Base-by-base conservation (phyloP, 2,888 invertebrate genomes). In the Latrodectus hesperus region DNA sequence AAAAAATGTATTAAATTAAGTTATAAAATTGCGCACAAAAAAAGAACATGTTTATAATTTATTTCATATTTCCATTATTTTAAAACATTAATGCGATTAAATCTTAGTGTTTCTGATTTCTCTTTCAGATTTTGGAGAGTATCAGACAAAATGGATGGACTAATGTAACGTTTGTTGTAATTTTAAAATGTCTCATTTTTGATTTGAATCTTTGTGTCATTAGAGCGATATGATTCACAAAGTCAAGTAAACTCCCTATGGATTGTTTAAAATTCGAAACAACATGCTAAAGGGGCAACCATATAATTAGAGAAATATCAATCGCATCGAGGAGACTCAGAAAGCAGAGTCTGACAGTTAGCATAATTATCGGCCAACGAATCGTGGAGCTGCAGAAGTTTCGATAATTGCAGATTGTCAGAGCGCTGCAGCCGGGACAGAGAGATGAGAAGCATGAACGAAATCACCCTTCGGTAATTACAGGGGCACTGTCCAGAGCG, bases 221-320 rank as follows among this genome's bases (percentile, higher is more conserved):
- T 85, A 85, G 79, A 70, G 74, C 17, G 67, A 73, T 73, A 22
- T 51, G 60, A 60, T 8, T 17, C 17, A 22, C 77, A 49, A 38
- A 68, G 74, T 77, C 84, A 70, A 67, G 73, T 84, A 78, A 84
- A 84, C 84, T 67, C 70, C 67, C 67, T 72, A 71, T 52, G 79
- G 75, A 85, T 80, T 85, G 85, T 85, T 85, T 74, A 85, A 85
- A 85, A 71, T 80, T 55, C 75, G 74, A 74, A 85, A 85, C 85
- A 85, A 80, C 84, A 68, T 38, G 68, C 74, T 60, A 10, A 60
- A 38, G 60, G 9, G 60, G 52, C 86, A 72, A 74, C 78, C 82
- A 67, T 88, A 70, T 88, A 88, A 88, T 88, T 88, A 87, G 76
- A 77, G 82, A 71, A 87, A 87, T 87, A 88, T 88, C 87, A 88